Conservation (phyloP, 2,888 invertebrate genomes). For the Ecliptopera silaceata region DNA sequence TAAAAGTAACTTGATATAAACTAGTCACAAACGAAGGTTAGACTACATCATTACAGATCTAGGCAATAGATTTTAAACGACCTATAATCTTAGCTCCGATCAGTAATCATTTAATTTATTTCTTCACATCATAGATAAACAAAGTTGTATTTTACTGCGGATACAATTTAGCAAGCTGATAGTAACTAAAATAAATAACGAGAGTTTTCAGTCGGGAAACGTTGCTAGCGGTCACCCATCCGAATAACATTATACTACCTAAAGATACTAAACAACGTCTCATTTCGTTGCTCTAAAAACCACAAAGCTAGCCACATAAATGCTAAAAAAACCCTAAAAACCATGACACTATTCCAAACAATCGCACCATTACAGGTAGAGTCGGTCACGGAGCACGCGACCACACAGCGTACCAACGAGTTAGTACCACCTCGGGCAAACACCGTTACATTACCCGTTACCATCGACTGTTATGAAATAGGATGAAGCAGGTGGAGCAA, state of each 20-base stretch:
- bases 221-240: too few species aligned
- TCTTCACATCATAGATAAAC: background rate
- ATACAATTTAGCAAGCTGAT: too few species aligned
- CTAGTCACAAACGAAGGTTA: background rate
- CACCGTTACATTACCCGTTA: constrained; percentile 27
- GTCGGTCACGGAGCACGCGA: constrained; percentile 7
- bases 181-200: too few species aligned
- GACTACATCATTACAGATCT: background rate
- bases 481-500: constrained; percentile 13
- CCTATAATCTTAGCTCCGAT: background rate
- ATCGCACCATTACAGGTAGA: background rate
- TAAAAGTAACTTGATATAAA: background rate
- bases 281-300: background rate
- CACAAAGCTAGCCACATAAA: too few species aligned
- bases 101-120: background rate
- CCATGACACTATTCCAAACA: background rate
- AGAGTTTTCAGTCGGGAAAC: too few species aligned
- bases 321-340: background rate
- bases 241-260: too few species aligned
- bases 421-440: background rate
- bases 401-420: constrained; percentile 12
- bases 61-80: background rate
- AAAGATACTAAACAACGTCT: too few species aligned
- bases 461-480: constrained; percentile 27
- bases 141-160: background rate